Evolutionary conservation across 1,140 invertebrate species (phyloP).

Genomic region (Aphidius gifuensis): DNA sequence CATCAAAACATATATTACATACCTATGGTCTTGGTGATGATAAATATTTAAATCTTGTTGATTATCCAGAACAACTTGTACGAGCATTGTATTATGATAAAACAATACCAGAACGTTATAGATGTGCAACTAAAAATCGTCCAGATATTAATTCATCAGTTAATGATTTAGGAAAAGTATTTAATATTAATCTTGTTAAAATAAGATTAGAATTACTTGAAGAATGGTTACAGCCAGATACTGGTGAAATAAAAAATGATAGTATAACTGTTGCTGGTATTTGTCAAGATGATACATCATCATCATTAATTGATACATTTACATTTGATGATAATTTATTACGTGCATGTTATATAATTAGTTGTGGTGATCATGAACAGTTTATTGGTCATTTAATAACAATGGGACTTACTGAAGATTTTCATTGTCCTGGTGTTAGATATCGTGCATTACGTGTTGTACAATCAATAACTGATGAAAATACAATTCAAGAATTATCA

Average conservation of each 20-base stretch:
- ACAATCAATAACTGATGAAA: conserved; percentile 35
- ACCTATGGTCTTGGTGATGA: conserved; percentile 42
- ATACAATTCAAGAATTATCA: conserved; percentile 39
- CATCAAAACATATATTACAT: conserved; percentile 46
- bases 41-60: conserved; percentile 42
- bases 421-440: conserved; percentile 35
- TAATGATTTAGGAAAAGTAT: conserved; percentile 37
- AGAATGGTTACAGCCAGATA: conserved; percentile 46
- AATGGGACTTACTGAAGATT: conserved; percentile 39
- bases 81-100: conserved; percentile 47
- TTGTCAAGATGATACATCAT: conserved; percentile 20
- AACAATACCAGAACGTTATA: conserved; percentile 43
- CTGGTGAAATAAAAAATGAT: conserved; percentile 31
- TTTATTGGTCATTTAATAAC: conserved; percentile 40
- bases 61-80: conserved; percentile 41
- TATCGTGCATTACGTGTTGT: conserved; percentile 48
- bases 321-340: conserved; percentile 41
- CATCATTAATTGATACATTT: conserved; percentile 15
- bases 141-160: conserved; percentile 51
- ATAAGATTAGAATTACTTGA: conserved; percentile 42
- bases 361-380: conserved; percentile 30
- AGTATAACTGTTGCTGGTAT: conserved; percentile 30
- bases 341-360: conserved; percentile 50
- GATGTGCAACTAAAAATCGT: conserved; percentile 27
- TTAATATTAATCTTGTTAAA: conserved; percentile 39